Percentiles rank a stretch among this genome's conserved stretches.
phyloP scores from a whole-genome alignment of 2,113 vertebrate genomes.

The Caretta caretta region DNA sequence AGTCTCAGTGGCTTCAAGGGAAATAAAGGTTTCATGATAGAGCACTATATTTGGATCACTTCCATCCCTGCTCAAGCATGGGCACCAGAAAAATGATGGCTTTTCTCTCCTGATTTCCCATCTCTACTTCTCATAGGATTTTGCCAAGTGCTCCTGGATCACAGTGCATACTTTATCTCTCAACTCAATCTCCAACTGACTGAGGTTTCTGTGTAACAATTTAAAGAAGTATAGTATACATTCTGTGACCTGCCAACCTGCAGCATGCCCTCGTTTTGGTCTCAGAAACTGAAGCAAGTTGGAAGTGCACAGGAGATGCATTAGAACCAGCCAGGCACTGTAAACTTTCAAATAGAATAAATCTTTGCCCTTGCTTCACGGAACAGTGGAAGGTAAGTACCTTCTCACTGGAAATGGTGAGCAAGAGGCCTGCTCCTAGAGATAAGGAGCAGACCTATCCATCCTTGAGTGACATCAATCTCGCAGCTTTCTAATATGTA shows the following conservation, averaged over 20 bases:
- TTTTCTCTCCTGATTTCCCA: neutral
- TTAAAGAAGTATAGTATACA: neutral
- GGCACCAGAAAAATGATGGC: neutral
- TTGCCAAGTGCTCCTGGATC: neutral
- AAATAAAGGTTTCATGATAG: rapidly evolving
- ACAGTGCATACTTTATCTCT: neutral
- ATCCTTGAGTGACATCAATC: neutral
- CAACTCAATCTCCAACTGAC: neutral
- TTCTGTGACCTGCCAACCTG: neutral
- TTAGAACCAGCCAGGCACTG: neutral
- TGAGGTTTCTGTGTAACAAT: neutral
- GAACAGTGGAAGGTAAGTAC: neutral
- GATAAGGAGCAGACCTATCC: neutral
- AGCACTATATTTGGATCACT: neutral
- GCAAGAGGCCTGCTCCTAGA: rapidly evolving
- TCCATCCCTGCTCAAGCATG: neutral
- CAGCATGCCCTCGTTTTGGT: neutral
- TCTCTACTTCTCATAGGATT: neutral
- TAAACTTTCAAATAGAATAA: neutral
- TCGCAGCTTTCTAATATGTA: neutral
- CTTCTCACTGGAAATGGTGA: neutral
- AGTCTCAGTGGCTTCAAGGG: neutral
- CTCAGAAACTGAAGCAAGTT: neutral
- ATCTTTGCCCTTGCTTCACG: neutral
- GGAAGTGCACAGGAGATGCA: rapidly evolving